Percentiles rank a stretch among this genome's conserved stretches.
These are phyloP conservation scores for Microctonus hyperodae DNA, from an alignment of 2,888 invertebrate genomes.

Conservation along the genomic window DNA sequence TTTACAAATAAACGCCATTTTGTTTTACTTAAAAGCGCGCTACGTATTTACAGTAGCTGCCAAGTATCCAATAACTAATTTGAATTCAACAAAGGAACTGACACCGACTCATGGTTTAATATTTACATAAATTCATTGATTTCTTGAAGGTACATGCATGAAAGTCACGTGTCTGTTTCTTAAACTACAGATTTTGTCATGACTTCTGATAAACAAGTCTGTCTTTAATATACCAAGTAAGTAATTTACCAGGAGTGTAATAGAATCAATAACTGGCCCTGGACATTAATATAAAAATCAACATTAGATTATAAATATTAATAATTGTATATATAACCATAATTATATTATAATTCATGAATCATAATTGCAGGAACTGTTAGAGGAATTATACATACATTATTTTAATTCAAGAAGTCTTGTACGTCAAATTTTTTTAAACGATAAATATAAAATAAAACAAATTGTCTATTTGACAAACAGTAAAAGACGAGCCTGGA, in stretches of 20 bases:
- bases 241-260: not conserved
- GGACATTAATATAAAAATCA: not conserved
- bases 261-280: not conserved
- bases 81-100: not conserved
- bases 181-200: not conserved
- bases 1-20: constrained; percentile 28
- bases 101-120: not conserved
- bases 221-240: not conserved
- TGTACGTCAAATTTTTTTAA: too few relatives aligned
- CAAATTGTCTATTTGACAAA: too few relatives aligned
- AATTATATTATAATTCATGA: too few relatives aligned
- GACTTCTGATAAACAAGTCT: constrained; percentile 1
- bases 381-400: too few relatives aligned
- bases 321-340: too few relatives aligned
- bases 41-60: not conserved
- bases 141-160: constrained; percentile 5
- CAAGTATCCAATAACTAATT: too few relatives aligned
- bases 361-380: too few relatives aligned
- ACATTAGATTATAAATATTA: too few relatives aligned
- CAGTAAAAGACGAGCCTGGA: constrained; percentile 1
- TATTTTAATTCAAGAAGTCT: too few relatives aligned
- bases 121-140: constrained; percentile 13
- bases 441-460: too few relatives aligned
- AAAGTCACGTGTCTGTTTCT: not conserved
- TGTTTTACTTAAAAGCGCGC: constrained; percentile 3